Percentiles rank a stretch among this genome's conserved stretches.
phyloP scores from a whole-genome alignment of 1,140 invertebrate genomes.

The Drosophila tristis region DNA sequence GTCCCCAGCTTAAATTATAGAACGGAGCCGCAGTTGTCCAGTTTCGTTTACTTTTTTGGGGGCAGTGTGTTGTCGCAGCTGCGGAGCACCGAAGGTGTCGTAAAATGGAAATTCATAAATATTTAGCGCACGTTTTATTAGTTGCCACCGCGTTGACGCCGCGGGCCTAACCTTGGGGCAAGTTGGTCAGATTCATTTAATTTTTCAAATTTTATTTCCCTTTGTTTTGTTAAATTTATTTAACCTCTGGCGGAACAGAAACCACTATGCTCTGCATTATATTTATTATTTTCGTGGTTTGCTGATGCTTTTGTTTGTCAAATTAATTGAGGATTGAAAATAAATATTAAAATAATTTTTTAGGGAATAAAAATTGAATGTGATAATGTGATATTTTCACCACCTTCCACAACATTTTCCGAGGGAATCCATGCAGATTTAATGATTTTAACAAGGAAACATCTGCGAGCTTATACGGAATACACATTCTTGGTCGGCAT shows the following conservation, averaged over 20 bases:
- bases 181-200: constrained; percentile 10
- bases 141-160: constrained; percentile 44
- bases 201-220: constrained; percentile 23
- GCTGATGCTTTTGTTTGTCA: too few species aligned
- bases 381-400: too few species aligned
- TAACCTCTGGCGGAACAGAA: constrained; percentile 18
- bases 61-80: constrained; percentile 44
- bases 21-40: constrained; percentile 42
- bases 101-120: constrained; percentile 80
- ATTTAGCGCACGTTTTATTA: constrained; percentile 79
- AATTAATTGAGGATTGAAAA: too few species aligned
- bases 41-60: constrained; percentile 29
- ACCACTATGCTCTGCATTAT: too few species aligned
- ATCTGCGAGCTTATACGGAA: too few species aligned
- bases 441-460: too few species aligned
- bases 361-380: too few species aligned
- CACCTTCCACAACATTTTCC: too few species aligned
- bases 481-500: too few species aligned
- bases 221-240: constrained; percentile 25
- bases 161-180: constrained; percentile 37
- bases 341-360: too few species aligned
- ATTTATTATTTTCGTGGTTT: too few species aligned
- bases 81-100: constrained; percentile 63
- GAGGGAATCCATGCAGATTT: too few species aligned
- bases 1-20: constrained; percentile 58